Base-by-base conservation (phyloP, 2,888 invertebrate genomes). In the Mactromeris polynyma region DNA sequence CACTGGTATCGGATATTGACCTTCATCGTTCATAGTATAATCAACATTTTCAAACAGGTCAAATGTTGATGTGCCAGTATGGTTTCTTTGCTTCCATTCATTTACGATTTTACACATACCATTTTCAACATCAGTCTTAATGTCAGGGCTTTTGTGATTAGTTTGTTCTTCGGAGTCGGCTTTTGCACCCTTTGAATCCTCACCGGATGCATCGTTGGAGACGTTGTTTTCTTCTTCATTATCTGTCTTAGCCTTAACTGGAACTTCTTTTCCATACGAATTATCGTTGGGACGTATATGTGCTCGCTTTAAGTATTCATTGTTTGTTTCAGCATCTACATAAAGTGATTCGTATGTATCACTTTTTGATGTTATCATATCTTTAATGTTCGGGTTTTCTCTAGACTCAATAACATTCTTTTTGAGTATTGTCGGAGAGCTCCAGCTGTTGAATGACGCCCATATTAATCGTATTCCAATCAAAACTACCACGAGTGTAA, bases 1-100 rank as follows among this genome's bases (percentile, higher is more conserved):
- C n/a, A 84, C 69, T 40, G 91, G 91, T 73, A 91, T 83, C 7
- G 91, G 86, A 54, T 91, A 91, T 11, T 85, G 17, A 2, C 91
- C 91, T n/a, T 73, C 38, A 21, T 51, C 46, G 51, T 87, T 80
- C 31, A 85, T 54, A 21, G 54, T 79, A 69, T 89, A 89, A 83
- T 87, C 86, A 4, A 81, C 87, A 38, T 83, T 42, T 19, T 84
- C 46, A 40, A 85, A 85, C 7, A 91, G 40, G 54, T 91, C 89
- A 58, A 83, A 91, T 2, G 91, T 89, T 33, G 91, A 91, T 2
- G 87, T 77, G 0, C 51, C 78, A 36, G 51, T 17, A 31, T 89
- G 80, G 42, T 84, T 64, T 38, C 40, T 78, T 26, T 89, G 64
- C n/a, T 64, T 84, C 91, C 91, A 91, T 21, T 38, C 64, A 64